Evolutionary conservation across 2,797 vertebrate genomes (phyloP), one percentile per base, ranked within the genome.

Genomic region (Podarcis lilfordi): DNA sequence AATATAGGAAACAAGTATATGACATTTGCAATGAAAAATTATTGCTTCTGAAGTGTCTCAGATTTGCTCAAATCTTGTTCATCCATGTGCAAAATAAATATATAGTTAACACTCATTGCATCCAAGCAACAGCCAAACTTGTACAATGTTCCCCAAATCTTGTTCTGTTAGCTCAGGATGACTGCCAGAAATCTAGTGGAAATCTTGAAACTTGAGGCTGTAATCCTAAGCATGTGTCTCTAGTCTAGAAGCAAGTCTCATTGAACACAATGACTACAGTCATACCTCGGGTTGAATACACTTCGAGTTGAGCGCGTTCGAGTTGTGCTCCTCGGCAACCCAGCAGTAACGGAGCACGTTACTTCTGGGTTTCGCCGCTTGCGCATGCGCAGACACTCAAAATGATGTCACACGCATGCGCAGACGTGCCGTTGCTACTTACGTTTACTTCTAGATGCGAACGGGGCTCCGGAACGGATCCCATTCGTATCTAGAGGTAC

Each of bases 11-110:
- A 66, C 35, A 40, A 2, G 23, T 15, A 37, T 40, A 81, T 81
- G 64, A 81, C 92, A 91, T 86, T 93, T 92, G 71, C 86, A 95
- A 29, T 45, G 69, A 95, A 93, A 95, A 72, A 83, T 81, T 23
- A 90, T 91, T 25, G 13, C 19, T 68, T 43, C 35, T 68, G 5
- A 74, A 25, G n/a, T 84, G 15, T 35, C n/a, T 35, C 5, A 27
- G 1, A 43, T 71, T 82, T 83, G 21, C 43, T 35, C 8, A 64
- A 64, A 55, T 15, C n/a, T 55, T 50, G 50, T 50, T 50, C 50
- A 50, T 13, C 50, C 50, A 72, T 11, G 5, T 55, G 43, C n/a
- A 74, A 55, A 23, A 82, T 69, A 4, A 8, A 19, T 37, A 55
- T 32, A 74, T 25, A 27, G 5, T 74, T 29, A 59, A 59, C n/a